Percentiles rank a stretch among this genome's conserved stretches.
phyloP scores from a whole-genome alignment of 2,888 invertebrate genomes.

The Tipula confusa region DNA sequence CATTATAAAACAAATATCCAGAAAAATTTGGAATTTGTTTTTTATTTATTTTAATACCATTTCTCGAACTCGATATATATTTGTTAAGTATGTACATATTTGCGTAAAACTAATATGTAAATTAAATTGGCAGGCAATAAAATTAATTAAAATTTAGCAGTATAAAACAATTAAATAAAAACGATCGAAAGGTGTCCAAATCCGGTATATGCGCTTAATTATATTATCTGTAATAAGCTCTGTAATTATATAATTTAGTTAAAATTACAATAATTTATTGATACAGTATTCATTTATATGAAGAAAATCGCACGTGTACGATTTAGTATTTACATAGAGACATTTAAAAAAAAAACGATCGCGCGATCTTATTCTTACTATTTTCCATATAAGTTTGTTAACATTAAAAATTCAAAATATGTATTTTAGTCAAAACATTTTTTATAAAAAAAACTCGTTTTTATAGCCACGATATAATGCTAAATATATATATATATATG shows the following conservation, averaged over 20 bases:
- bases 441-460: background rate
- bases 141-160: background rate
- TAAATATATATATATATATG: background rate
- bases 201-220: background rate
- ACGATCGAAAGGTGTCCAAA: background rate
- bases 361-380: background rate
- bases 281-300: no score
- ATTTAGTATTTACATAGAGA: no score
- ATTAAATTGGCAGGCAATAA: background rate
- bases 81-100: background rate
- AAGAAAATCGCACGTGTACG: no score
- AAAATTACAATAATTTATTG: background rate
- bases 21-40: background rate
- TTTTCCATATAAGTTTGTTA: background rate
- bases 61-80: background rate
- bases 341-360: background rate
- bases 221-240: background rate
- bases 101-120: background rate
- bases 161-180: background rate
- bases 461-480: background rate
- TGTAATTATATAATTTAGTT: background rate
- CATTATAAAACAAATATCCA: background rate
- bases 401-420: background rate
- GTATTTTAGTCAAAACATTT: background rate
- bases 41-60: background rate